Conservation (phyloP, 2,888 invertebrate genomes). For the Dicyrtoma fusca region DNA sequence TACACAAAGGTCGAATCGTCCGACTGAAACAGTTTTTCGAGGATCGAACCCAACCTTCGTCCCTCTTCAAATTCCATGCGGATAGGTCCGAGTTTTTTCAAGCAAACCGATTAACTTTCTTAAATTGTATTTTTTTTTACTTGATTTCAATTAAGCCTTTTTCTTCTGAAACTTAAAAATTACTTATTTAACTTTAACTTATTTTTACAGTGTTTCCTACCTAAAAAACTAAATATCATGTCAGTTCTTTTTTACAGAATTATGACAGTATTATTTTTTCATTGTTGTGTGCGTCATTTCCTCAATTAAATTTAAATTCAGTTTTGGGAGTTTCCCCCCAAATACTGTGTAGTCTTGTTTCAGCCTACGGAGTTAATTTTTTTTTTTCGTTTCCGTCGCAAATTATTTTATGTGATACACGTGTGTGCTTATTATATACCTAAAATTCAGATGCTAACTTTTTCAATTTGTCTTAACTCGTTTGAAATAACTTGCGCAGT, state of each 20-base stretch:
- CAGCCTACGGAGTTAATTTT: no score
- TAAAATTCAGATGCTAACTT: no score
- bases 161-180: no score
- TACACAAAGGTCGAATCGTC: conserved; percentile 56
- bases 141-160: neutral
- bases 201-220: neutral
- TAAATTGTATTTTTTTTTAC: neutral
- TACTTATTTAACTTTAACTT: conserved; percentile 7
- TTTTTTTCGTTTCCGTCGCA: no score
- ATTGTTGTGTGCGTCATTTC: conserved; percentile 3
- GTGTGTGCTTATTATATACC: no score
- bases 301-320: neutral
- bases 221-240: neutral
- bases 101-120: neutral
- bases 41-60: conserved; percentile 55
- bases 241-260: neutral
- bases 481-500: no score
- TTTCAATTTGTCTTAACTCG: no score
- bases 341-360: no score
- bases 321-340: no score
- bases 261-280: neutral
- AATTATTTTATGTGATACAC: no score
- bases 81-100: conserved; percentile 44
- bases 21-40: conserved; percentile 57
- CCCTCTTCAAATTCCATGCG: conserved; percentile 55